phyloP scores from a whole-genome alignment of 2,888 invertebrate species.

The Pseudeuparius sepicola region DNA sequence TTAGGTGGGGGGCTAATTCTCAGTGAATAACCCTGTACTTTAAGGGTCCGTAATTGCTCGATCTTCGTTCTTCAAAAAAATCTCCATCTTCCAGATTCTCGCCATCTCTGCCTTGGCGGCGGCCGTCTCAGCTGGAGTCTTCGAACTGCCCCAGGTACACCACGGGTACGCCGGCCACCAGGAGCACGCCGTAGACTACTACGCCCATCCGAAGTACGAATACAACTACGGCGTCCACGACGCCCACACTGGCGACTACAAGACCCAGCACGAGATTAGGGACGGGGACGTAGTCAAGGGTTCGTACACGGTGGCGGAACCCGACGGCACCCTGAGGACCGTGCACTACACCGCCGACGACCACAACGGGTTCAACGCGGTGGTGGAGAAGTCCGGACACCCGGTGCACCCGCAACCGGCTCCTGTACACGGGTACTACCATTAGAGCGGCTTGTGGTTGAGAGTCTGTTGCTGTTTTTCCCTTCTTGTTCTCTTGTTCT shows the following conservation, averaged over 20 bases:
- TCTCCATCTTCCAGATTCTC: slow-evolving; percentile 21
- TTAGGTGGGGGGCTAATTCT: no score
- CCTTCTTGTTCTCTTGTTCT: no score
- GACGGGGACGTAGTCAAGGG: slow-evolving; percentile 47
- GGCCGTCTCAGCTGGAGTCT: slow-evolving; percentile 17
- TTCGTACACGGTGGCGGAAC: slow-evolving; percentile 42
- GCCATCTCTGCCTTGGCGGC: slow-evolving; percentile 18
- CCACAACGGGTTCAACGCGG: slow-evolving; percentile 42
- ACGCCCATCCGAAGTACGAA: slow-evolving; percentile 50
- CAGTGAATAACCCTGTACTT: no score
- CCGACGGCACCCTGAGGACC: slow-evolving; percentile 45
- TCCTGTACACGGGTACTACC: no score
- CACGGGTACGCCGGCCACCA: slow-evolving; percentile 17
- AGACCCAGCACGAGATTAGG: slow-evolving; percentile 42
- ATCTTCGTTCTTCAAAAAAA: no score
- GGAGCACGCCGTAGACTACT: slow-evolving; percentile 24
- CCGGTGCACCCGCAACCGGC: slow-evolving; percentile 40
- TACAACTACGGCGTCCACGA: slow-evolving; percentile 47
- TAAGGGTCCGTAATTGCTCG: no score
- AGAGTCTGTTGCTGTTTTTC: no score
- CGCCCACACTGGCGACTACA: slow-evolving; percentile 47
- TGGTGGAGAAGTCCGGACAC: slow-evolving; percentile 40
- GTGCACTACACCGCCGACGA: slow-evolving; percentile 48
- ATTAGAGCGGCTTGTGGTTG: no score
- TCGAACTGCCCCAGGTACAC: no score